A percentile compares a stretch with the other conserved stretches of the same genome.
phyloP scores from a whole-genome alignment of 2,888 invertebrate genomes.

The Chalcosyrphus nemorum region DNA sequence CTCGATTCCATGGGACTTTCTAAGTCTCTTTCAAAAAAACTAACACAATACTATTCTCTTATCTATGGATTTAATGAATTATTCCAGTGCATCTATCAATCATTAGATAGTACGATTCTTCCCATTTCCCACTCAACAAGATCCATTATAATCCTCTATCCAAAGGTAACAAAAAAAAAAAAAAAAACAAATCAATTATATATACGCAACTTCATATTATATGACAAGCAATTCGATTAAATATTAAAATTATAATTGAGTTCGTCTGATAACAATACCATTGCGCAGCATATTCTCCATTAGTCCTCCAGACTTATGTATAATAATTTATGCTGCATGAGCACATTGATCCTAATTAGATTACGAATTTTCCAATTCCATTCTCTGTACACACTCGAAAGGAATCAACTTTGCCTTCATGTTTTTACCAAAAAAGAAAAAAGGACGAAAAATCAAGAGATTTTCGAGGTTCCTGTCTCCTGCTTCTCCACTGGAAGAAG shows the following conservation, averaged over 20 bases:
- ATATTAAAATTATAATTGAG: slow-evolving; percentile 40
- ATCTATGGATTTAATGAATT: no score
- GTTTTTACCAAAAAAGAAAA: not conserved
- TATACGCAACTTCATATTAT: not conserved
- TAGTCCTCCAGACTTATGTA: not conserved
- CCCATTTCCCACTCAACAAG: no score
- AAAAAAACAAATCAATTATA: not conserved
- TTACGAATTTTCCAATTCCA: slow-evolving; percentile 8
- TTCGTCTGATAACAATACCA: slow-evolving; percentile 19
- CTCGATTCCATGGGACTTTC: no score
- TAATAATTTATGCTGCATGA: slow-evolving; percentile 50
- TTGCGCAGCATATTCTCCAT: not conserved
- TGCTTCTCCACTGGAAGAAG: not conserved
- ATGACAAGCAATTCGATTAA: slow-evolving; percentile 7
- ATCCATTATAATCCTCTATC: not conserved
- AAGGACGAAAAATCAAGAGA: not conserved
- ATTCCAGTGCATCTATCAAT: no score
- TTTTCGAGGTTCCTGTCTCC: not conserved
- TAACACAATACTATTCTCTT: no score
- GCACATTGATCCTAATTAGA: slow-evolving; percentile 56
- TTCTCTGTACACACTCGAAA: not conserved
- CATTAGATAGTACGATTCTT: no score
- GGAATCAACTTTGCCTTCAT: not conserved
- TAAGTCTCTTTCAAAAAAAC: no score
- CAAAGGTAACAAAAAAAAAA: not conserved